Base-by-base conservation (phyloP, 2,888 invertebrate species). In the Meta bourneti region DNA sequence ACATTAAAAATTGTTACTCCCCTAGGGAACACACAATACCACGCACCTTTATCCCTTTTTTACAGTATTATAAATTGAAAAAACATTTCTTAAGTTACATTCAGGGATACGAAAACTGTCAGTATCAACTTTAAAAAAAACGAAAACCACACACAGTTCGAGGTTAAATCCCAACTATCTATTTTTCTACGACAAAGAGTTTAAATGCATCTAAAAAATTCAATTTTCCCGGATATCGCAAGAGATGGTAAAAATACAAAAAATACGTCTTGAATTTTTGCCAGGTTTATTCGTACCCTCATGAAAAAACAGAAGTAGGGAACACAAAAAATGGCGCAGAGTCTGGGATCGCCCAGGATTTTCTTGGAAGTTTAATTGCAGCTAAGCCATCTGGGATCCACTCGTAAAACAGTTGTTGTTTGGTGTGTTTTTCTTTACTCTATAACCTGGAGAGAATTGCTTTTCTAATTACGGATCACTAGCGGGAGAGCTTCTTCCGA, bases 331-430 rank as follows among this genome's bases (percentile, higher is more conserved):
- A 61, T 0, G 61, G 13, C 11, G 7, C 7, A 61, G 8, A 61
- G 61, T 61, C 61, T 9, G 61, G 61, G 34, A 49, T 19, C 85
- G 34, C 61, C 51, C 49, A 8, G 78, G 85, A 86, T 86, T 78
- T 78, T 86, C 74, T 34, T 11, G 13, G 49, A 13, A 20, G 49
- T 77, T 86, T 86, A 86, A 86, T 86, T 86, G 85, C 85, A 19
- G 70, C 77, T 52, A 20, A 78, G 20, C 77, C 78, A 86, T 75
- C 20, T 20, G 61, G 77, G 85, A 78, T 20, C 49, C 49, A 69
- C 51, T 78, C 78, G 61, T 84, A 75, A 84, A 84, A 16, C 75
- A 84, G 61, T 84, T 34, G 61, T 61, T 75, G 74, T 84, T 84
- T 75, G 51, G 52, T 61, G 34, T 84, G 52, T n/a, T 51, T n/a